A percentile compares a stretch with the other conserved stretches of the same genome.
Evolutionary conservation across 2,797 vertebrate species (phyloP).

Genomic region (Xerus rutilus): DNA sequence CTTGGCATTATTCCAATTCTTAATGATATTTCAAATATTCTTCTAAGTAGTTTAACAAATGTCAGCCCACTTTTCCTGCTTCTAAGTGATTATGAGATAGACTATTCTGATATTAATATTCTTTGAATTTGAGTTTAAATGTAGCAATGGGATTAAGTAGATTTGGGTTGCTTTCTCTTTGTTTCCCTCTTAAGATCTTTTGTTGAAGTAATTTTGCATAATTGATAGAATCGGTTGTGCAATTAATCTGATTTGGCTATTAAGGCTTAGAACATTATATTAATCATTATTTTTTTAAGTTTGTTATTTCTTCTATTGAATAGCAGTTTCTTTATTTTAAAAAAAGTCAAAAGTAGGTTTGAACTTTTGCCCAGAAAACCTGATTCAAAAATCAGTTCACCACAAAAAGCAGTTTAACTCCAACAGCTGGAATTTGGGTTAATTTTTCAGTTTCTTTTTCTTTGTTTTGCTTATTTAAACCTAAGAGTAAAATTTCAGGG

Average conservation of each 20-base stretch:
- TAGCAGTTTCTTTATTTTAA: background rate
- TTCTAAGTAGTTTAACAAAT: constrained; percentile 78
- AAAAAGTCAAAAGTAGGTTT: background rate
- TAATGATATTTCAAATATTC: constrained; percentile 76
- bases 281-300: background rate
- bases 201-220: background rate
- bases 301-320: background rate
- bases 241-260: constrained; percentile 42
- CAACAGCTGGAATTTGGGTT: background rate
- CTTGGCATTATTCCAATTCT: constrained; percentile 70
- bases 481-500: background rate
- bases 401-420: constrained; percentile 12
- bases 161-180: constrained; percentile 30
- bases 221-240: background rate
- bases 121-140: constrained; percentile 48
- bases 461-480: constrained; percentile 38
- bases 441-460: background rate
- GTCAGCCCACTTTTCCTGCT: constrained; percentile 40
- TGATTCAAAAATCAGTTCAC: constrained; percentile 53
- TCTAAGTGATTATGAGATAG: constrained; percentile 55
- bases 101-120: constrained; percentile 73
- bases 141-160: background rate
- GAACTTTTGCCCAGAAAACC: constrained; percentile 5
- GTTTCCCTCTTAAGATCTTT: background rate
- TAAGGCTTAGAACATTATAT: background rate